phyloP scores from a whole-genome alignment of 2,797 vertebrate species.

The Gymnodraco acuticeps region DNA sequence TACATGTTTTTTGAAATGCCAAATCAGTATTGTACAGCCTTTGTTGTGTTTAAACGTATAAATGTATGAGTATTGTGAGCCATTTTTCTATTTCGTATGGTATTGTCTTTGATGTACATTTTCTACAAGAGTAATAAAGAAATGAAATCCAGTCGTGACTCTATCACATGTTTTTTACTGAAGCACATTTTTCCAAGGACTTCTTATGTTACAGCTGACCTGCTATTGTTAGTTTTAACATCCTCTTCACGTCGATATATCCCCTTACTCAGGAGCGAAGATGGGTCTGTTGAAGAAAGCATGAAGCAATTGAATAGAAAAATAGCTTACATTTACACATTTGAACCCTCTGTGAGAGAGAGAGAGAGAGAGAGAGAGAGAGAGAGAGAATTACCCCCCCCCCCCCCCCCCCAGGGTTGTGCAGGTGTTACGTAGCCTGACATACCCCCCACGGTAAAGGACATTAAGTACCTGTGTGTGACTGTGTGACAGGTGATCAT shows the following conservation, averaged over 20 bases:
- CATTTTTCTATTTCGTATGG: constrained; percentile 89
- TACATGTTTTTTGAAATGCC: constrained; percentile 89
- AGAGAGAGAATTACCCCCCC: no score
- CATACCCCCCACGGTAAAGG: neutral
- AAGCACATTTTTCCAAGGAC: neutral
- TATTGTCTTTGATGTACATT: constrained; percentile 83
- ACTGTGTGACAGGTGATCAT: constrained; percentile 41
- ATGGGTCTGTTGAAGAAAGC: constrained; percentile 60
- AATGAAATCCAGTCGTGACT: constrained; percentile 52
- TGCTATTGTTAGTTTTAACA: neutral
- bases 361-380: neutral
- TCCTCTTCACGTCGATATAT: neutral
- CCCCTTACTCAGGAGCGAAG: constrained; percentile 18
- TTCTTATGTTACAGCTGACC: neutral
- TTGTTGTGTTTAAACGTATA: constrained; percentile 79
- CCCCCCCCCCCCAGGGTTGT: neutral
- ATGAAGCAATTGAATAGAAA: constrained; percentile 34
- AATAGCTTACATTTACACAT: constrained; percentile 60
- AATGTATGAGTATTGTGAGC: constrained; percentile 77
- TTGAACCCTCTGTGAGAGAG: constrained; percentile 38
- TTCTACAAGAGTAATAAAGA: constrained; percentile 80
- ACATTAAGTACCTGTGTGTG: neutral
- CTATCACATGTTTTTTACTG: constrained; percentile 45
- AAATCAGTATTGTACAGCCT: constrained; percentile 93
- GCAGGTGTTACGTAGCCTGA: constrained; percentile 10